A percentile compares a stretch with the other conserved stretches of the same genome.
Evolutionary conservation across 2,888 invertebrate species (phyloP).

Genomic region (Microdon myrmicae): DNA sequence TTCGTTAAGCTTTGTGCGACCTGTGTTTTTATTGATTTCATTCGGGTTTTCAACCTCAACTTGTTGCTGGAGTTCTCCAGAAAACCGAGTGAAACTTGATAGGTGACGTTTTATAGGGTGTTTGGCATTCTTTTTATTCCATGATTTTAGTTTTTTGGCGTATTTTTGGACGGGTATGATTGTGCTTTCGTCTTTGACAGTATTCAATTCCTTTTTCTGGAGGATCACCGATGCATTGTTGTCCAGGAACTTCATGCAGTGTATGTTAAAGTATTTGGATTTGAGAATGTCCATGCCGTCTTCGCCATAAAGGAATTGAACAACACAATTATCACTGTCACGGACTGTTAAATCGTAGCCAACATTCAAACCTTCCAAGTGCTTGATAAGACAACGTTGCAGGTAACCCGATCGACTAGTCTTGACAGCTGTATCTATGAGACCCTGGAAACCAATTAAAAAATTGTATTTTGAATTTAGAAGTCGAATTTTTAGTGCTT

Average conservation of each 20-base stretch:
- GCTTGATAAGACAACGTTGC: conserved; percentile 96
- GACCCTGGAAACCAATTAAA: conserved; percentile 74
- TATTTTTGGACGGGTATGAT: conserved; percentile 69
- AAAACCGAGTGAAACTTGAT: conserved; percentile 73
- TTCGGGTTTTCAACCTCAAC: conserved; percentile 67
- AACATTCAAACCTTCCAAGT: conserved; percentile 93
- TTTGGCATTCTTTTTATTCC: conserved; percentile 71
- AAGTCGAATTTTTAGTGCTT: conserved; percentile 45
- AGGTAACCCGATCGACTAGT: conserved; percentile 98
- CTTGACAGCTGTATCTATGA: conserved; percentile 99
- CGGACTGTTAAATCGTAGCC: conserved; percentile 95
- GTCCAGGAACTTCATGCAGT: conserved; percentile 83
- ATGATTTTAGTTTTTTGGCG: conserved; percentile 72
- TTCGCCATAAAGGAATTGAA: conserved; percentile 94
- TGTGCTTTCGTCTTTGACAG: conserved; percentile 71
- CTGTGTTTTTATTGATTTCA: conserved; percentile 68
- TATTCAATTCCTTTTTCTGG: conserved; percentile 70
- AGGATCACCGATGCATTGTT: conserved; percentile 79
- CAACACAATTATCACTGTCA: conserved; percentile 91
- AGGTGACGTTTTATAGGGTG: conserved; percentile 66
- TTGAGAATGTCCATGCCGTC: conserved; percentile 92
- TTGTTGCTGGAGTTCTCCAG: conserved; percentile 68
- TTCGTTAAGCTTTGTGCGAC: conserved; percentile 72
- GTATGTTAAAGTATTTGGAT: conserved; percentile 81
- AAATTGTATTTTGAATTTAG: background rate